Evolutionary conservation across 2,888 invertebrate genomes (phyloP), one percentile per base, ranked within the genome.

Genomic region (Drosophila villosipedis): DNA sequence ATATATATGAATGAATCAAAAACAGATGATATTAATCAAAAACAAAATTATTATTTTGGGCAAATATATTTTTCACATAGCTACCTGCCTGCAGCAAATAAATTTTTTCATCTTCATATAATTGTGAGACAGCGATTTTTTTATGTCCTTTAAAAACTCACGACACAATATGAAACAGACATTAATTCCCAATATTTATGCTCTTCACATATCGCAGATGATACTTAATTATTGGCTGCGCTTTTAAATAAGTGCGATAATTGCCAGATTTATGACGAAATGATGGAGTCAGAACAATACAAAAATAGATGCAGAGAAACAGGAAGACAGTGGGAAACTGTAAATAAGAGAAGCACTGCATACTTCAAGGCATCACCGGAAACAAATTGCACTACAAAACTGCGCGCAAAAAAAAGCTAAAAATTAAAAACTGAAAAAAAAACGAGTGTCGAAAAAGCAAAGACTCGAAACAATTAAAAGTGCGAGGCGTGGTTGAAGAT

Each of bases 381-480:
- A 62, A 71, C 76, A 79, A 79, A 78, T 78, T 78, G 73, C 73
- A 64, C 63, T 54, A 73, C 64, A 66, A 76, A 78, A 78, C 41
- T 55, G 63, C 10, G 59, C 37, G 31, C 37, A 12, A 62, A 60
- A 22, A 39, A 35, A 30, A 9, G 7, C n/a, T 19, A 72, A 57
- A 63, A 33, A 31, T 31, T 31, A 16, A 16, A 9, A 54, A 22
- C 0, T 1, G 10, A 47, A 47, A 65, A 63, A 1, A 47, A 3
- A 7, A 22, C 7, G 3, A 41, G 7, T 16, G 35, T 2, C 4
- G 16, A 59, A 47, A 60, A 35, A 1, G 41, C 14, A 57, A 62
- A 80, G 66, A 71, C 66, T 71, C 68, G 78, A 80, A 85, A 84
- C 85, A 85, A 84, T 84, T 84, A 85, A 84, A 85, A 83, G 68